Base-by-base conservation (phyloP, 2,113 vertebrate genomes). In the Apteryx owenii region DNA sequence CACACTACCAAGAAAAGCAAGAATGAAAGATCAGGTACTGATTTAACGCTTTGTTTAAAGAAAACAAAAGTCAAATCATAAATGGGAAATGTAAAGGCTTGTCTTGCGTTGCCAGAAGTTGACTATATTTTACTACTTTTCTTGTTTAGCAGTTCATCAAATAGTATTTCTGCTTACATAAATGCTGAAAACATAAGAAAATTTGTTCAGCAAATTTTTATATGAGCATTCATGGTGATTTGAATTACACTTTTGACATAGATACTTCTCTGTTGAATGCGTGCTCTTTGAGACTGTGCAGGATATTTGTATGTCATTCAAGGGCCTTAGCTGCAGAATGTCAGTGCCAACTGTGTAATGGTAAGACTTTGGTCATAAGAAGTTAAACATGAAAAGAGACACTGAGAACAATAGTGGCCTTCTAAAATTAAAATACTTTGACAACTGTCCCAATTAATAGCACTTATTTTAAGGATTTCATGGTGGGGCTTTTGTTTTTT, bases 1-100 rank as follows among this genome's bases (percentile, higher is more conserved):
- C 91, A 94, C 95, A 11, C 93, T 99, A 88, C 98, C 99, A 33
- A 98, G 99, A 95, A 99, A 99, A 97, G 98, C 98, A 89, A 98
- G 98, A 93, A 99, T 99, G 99, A 99, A 99, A 96, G 99, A 99
- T 92, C 98, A 99, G 98, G 99, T 99, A 98, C 91, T 85, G 40
- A 62, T 81, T 97, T 91, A 90, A 93, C 89, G 73, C 89, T 96
- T 96, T 94, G 79, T 89, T 95, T 97, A 71, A 90, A 96, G 66
- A 94, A 93, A 95, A 84, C 53, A 71, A 89, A 81, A 94, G 64
- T 93, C 31, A 88, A 58, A 40, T 90, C 33, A 66, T 93, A 69
- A 88, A 60, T 65, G 53, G 73, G 58, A 94, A 94, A 71, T 93
- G 40, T 96, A 70, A 95, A 96, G 70, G 17, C 69, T 96, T 95